phyloP scores from a whole-genome alignment of 2,888 invertebrate genomes.

The Andrena hattorfiana region DNA sequence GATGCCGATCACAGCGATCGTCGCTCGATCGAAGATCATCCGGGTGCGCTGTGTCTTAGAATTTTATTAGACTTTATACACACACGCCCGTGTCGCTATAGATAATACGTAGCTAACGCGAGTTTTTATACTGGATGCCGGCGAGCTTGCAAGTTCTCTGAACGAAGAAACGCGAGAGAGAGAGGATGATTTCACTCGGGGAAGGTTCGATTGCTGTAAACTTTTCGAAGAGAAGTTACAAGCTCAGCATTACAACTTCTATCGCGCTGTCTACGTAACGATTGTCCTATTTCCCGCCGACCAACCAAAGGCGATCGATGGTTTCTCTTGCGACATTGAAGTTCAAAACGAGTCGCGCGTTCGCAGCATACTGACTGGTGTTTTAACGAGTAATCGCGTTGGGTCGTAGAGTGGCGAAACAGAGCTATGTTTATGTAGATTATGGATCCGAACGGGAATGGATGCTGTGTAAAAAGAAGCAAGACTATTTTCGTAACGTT shows the following conservation, averaged over 20 bases:
- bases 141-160: conserved; percentile 45
- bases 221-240: conserved; percentile 33
- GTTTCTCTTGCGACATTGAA: not conserved
- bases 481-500: conserved; percentile 84
- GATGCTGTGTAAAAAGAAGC: conserved; percentile 79
- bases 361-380: conserved; percentile 1
- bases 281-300: conserved; percentile 22
- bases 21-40: conserved; percentile 2
- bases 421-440: conserved; percentile 71
- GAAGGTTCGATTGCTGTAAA: not conserved
- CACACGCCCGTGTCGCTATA: not conserved
- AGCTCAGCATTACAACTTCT: conserved; percentile 27
- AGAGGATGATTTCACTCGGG: not conserved
- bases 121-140: conserved; percentile 14
- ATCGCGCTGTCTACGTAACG: conserved; percentile 21
- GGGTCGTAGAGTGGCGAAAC: conserved; percentile 22
- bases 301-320: conserved; percentile 32
- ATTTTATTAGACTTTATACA: conserved; percentile 26
- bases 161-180: not conserved
- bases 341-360: conserved; percentile 22
- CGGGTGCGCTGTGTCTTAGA: conserved; percentile 2
- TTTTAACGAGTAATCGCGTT: conserved; percentile 5
- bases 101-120: conserved; percentile 5
- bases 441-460: conserved; percentile 74
- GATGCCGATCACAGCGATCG: not conserved